Evolutionary conservation across 2,888 invertebrate genomes (phyloP).

Genomic region (Apamea epomidion): DNA sequence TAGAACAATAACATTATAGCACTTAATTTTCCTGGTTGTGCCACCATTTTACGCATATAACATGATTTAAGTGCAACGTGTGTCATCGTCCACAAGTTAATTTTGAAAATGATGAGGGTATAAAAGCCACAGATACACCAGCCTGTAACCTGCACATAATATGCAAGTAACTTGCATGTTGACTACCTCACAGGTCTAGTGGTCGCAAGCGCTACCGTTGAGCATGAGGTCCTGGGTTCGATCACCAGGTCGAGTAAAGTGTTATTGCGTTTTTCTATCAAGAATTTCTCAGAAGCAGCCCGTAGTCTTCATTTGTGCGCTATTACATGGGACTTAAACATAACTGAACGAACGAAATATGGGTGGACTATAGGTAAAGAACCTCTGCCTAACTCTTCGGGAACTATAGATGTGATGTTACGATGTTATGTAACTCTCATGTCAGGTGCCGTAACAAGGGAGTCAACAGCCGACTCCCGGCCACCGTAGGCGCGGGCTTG

Average conservation of each 20-base stretch:
- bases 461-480: too few species aligned
- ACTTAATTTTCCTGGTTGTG: slow-evolving; percentile 37
- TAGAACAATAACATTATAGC: slow-evolving; percentile 16
- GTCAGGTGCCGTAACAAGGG: too few species aligned
- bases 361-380: not conserved
- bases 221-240: too few species aligned
- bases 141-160: slow-evolving; percentile 1
- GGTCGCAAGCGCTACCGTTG: not conserved
- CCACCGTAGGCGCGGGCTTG: too few species aligned
- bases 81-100: slow-evolving; percentile 20
- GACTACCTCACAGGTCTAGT: not conserved
- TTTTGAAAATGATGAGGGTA: not conserved
- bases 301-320: too few species aligned
- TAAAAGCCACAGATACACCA: not conserved
- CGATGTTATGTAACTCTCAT: not conserved
- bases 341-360: not conserved
- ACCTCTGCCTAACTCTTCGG: not conserved
- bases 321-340: not conserved
- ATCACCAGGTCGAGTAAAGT: not conserved
- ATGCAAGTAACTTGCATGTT: not conserved
- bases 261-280: not conserved
- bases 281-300: not conserved
- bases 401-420: not conserved
- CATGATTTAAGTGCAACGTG: slow-evolving; percentile 29
- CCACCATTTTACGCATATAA: slow-evolving; percentile 12